Conservation (phyloP, 2,888 invertebrate genomes). For the Cactoblastis cactorum region DNA sequence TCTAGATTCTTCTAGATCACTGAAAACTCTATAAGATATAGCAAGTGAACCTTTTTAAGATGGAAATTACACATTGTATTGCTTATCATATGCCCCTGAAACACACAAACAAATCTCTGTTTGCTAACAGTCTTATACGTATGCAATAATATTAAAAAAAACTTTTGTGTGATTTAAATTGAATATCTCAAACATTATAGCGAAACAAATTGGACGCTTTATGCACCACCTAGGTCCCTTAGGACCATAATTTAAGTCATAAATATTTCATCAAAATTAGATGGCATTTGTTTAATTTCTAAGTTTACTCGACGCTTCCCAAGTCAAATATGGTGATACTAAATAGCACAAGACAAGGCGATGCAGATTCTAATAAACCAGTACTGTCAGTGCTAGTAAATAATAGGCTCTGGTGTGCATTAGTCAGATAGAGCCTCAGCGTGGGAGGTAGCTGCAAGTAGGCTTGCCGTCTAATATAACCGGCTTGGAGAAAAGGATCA, state of each 20-base stretch:
- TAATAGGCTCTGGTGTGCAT: conserved; percentile 61
- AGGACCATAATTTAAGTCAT: neutral
- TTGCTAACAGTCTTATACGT: too few species aligned
- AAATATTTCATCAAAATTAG: neutral
- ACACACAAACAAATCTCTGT: too few species aligned
- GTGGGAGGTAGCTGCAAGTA: conserved; percentile 43
- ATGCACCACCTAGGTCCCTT: too few species aligned
- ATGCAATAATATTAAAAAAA: too few species aligned
- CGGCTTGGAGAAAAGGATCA: neutral
- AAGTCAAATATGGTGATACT: conserved; percentile 40
- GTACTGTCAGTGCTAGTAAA: conserved; percentile 46
- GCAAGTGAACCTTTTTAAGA: too few species aligned
- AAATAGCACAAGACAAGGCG: conserved; percentile 28
- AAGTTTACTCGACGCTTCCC: neutral
- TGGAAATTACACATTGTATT: too few species aligned
- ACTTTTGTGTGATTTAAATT: too few species aligned
- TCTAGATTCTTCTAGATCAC: too few species aligned
- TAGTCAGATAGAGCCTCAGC: conserved; percentile 56
- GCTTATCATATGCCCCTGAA: too few species aligned
- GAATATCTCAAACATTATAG: too few species aligned
- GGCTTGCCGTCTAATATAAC: conserved; percentile 27
- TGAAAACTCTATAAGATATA: too few species aligned
- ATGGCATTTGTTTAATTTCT: neutral
- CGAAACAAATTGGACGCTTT: too few species aligned
- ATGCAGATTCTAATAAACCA: conserved; percentile 51